Evolutionary conservation across 1,140 invertebrate genomes (phyloP).

Genomic region (Fopius arisanus): DNA sequence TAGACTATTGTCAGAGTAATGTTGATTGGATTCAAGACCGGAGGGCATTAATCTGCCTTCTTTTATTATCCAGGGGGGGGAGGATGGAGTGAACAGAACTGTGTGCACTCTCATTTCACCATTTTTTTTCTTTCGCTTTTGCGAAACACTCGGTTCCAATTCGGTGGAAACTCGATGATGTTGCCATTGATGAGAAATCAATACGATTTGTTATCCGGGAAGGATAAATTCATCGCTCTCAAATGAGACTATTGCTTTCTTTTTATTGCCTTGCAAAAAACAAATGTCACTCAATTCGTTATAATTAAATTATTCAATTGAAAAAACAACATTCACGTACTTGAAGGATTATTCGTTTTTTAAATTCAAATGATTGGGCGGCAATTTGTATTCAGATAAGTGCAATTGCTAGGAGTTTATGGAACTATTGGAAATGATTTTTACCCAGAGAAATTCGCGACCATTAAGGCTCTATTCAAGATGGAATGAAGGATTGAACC

Average conservation of each 20-base stretch:
- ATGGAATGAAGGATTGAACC: not conserved
- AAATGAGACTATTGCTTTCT: not conserved
- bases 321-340: no score
- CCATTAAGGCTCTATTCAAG: not conserved
- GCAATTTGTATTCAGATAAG: no score
- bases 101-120: slow-evolving; percentile 1
- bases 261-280: no score
- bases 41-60: slow-evolving; percentile 63
- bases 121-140: not conserved
- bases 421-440: no score
- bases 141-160: slow-evolving; percentile 1
- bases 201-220: not conserved
- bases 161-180: not conserved
- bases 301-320: no score
- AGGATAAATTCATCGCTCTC: not conserved
- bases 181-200: not conserved
- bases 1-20: slow-evolving; percentile 63
- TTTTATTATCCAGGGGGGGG: slow-evolving; percentile 55
- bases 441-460: not conserved
- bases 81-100: slow-evolving; percentile 17
- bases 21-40: slow-evolving; percentile 65
- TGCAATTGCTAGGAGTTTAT: no score
- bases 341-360: no score
- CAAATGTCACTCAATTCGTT: no score
- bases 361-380: no score